phyloP scores from a whole-genome alignment of 2,888 invertebrate genomes.

The Mellilla xanthometata region DNA sequence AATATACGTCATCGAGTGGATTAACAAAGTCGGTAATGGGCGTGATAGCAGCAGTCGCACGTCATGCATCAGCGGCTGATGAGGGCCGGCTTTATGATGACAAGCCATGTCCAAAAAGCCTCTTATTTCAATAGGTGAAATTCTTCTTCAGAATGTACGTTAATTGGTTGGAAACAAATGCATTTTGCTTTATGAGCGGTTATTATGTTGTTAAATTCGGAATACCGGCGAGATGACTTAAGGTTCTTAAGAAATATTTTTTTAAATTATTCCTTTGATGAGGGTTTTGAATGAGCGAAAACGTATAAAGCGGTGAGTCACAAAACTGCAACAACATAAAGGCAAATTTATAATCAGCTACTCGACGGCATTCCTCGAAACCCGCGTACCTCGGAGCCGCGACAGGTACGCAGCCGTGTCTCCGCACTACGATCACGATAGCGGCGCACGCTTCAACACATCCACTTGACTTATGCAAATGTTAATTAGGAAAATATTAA shows the following conservation, averaged over 20 bases:
- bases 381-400: constrained; percentile 43
- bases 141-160: constrained; percentile 27
- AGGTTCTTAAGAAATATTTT: constrained; percentile 26
- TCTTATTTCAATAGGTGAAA: constrained; percentile 25
- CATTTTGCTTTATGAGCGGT: constrained; percentile 34
- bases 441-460: constrained; percentile 34
- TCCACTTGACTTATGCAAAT: constrained; percentile 35
- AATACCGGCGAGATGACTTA: constrained; percentile 35
- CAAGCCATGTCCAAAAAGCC: constrained; percentile 34
- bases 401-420: constrained; percentile 48
- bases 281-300: constrained; percentile 32
- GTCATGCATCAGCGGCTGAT: constrained; percentile 45
- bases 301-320: constrained; percentile 60
- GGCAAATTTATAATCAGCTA: constrained; percentile 69
- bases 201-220: constrained; percentile 42
- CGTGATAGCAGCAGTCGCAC: constrained; percentile 42
- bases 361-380: constrained; percentile 68
- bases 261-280: constrained; percentile 29
- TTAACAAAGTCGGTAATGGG: constrained; percentile 44
- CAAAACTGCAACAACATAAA: constrained; percentile 63
- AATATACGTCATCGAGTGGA: constrained; percentile 45
- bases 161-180: constrained; percentile 31
- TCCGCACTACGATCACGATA: constrained; percentile 31
- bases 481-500: constrained; percentile 32
- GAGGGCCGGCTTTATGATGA: constrained; percentile 39